Conservation (phyloP, 1,140 invertebrate genomes). For the Heliconius nattereri region DNA sequence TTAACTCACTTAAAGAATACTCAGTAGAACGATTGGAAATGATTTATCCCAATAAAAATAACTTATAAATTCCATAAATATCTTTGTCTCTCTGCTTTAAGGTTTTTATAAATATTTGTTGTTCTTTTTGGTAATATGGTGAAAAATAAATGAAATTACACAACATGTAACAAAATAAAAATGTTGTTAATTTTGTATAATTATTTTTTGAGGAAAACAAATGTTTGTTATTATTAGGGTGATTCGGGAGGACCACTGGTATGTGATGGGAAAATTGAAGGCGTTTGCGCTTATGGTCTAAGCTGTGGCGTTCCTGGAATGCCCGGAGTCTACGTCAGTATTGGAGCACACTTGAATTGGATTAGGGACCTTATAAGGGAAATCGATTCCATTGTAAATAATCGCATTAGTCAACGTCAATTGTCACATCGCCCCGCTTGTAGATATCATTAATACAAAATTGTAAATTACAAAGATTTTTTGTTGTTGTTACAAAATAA, state of each 20-base stretch:
- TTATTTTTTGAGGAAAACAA: too few species aligned
- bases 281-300: conserved; percentile 85
- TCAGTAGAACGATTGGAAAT: too few species aligned
- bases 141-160: too few species aligned
- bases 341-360: conserved; percentile 72
- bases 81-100: too few species aligned
- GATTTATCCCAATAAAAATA: too few species aligned
- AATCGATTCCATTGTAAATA: neutral
- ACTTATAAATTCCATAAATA: too few species aligned
- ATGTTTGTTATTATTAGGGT: conserved; percentile 78
- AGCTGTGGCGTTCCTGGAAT: conserved; percentile 82
- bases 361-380: conserved; percentile 45
- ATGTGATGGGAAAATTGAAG: conserved; percentile 82
- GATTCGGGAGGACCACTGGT: conserved; percentile 87
- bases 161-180: too few species aligned
- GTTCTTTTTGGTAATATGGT: too few species aligned
- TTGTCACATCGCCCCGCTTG: neutral
- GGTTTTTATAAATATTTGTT: too few species aligned
- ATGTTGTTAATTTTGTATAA: too few species aligned
- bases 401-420: neutral
- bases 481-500: neutral
- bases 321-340: conserved; percentile 85
- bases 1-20: too few species aligned
- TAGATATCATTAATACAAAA: neutral
- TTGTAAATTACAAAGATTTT: neutral